Evolutionary conservation across 1,140 invertebrate genomes (phyloP), one percentile per base, ranked within the genome.

Genomic region (Danaus melanippus): DNA sequence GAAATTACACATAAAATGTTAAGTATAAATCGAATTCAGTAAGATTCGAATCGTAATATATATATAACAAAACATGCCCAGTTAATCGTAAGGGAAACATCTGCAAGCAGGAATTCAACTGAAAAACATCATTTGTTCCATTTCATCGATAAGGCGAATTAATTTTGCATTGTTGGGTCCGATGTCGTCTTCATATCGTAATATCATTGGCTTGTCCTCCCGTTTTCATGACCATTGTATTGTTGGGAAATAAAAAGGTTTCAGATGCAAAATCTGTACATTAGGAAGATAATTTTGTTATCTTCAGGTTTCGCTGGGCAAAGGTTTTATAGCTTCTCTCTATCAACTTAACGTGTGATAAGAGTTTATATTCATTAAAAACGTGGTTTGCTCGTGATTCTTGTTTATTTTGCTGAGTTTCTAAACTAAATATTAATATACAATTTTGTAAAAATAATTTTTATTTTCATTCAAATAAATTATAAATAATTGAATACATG

Each of bases 141-240:
- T 61, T 58, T 53, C 53, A 43, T 44, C 50, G 63, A 65, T 65
- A 62, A 56, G 43, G 42, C 41, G 51, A 56, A 56, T 65, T 57
- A 65, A 62, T 62, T 62, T 62, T 49, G 52, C 59, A 65, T 65
- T 58, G 59, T 55, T 52, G 54, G 15, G 40, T 56, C 58, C 53
- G 56, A 56, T 60, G 52, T 46, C 50, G 48, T 64, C 46, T 46
- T 53, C 50, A 56, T 59, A 65, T 65, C 63, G 52, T 43, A 46
- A 40, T 55, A 57, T 65, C 56, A 56, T 65, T 52, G 47, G 43
- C 46, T 49, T 56, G 56, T 58, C 45, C 56, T 49, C 42, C 46
- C 49, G 55, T 51, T 64, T 54, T 47, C 62, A 44, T 40, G 52
- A 48, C 53, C 43, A 62, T 65, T 65, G 63, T 65, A 53, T 61